A percentile compares a stretch with the other conserved stretches of the same genome.
phyloP scores from a whole-genome alignment of 2,113 vertebrate genomes.

The Fregetta grallaria region DNA sequence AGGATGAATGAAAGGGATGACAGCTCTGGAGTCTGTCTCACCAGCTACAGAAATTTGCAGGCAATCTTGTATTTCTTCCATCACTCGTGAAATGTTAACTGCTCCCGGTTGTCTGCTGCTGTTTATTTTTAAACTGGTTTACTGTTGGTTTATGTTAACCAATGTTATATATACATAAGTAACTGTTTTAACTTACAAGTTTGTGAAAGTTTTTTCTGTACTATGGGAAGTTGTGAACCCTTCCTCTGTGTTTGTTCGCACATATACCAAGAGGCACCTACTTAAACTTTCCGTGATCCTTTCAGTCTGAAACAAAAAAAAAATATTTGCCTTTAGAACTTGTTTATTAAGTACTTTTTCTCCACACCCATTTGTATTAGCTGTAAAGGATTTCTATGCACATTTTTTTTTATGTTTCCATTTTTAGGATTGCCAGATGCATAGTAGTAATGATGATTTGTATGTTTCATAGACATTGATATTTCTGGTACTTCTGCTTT shows the following conservation, averaged over 20 bases:
- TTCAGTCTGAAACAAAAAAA: not conserved
- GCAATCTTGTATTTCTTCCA: not conserved
- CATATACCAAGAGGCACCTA: not conserved
- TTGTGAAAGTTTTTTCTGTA: not conserved
- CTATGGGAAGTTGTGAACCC: not conserved
- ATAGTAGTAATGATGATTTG: not conserved
- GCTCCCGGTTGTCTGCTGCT: not conserved
- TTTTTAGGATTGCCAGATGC: constrained; percentile 10
- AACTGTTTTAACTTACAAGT: not conserved
- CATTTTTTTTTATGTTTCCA: not conserved
- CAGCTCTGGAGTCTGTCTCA: not conserved
- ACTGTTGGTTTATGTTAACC: not conserved
- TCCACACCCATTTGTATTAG: not conserved
- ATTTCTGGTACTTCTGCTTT: not conserved
- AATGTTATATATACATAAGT: not conserved
- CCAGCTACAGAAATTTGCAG: not conserved
- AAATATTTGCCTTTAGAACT: not conserved
- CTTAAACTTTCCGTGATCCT: not conserved
- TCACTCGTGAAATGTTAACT: not conserved
- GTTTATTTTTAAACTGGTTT: not conserved
- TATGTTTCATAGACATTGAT: not conserved
- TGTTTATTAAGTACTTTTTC: not conserved
- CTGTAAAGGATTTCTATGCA: not conserved
- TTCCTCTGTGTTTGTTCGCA: not conserved
- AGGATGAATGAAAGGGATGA: not conserved